A percentile compares a stretch with the other conserved stretches of the same genome.
phyloP scores from a whole-genome alignment of 1,140 invertebrate species.

The Theocolax elegans region DNA sequence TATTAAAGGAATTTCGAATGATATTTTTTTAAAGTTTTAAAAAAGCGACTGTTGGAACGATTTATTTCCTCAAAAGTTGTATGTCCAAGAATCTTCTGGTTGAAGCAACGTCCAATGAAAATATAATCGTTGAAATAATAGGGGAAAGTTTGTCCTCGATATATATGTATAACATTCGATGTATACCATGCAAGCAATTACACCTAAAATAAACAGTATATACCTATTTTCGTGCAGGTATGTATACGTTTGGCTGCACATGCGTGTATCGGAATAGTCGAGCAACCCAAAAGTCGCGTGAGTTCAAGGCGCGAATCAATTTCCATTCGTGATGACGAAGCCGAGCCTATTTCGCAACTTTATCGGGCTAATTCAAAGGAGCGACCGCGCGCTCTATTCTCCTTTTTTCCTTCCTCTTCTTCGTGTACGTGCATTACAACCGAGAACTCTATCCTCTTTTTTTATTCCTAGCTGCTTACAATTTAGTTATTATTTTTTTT shows the following conservation, averaged over 20 bases:
- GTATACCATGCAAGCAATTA: too few species aligned
- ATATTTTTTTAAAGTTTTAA: too few species aligned
- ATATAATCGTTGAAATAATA: too few species aligned
- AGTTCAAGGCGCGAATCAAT: constrained; percentile 36
- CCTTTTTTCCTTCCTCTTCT: neutral
- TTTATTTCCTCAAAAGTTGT: too few species aligned
- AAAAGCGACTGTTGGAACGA: too few species aligned
- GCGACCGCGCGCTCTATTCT: neutral
- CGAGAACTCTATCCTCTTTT: neutral
- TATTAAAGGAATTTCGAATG: too few species aligned
- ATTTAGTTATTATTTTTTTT: constrained; percentile 19
- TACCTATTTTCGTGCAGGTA: neutral
- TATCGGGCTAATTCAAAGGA: neutral
- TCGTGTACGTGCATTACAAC: neutral
- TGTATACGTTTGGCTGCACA: neutral
- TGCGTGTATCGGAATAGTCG: neutral
- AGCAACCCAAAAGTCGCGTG: neutral
- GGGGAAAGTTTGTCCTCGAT: too few species aligned
- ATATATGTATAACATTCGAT: too few species aligned
- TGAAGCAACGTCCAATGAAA: too few species aligned
- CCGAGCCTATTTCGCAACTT: neutral
- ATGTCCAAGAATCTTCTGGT: too few species aligned
- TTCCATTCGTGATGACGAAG: neutral
- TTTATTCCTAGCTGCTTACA: too few species aligned
- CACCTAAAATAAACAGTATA: too few species aligned